A percentile compares a stretch with the other conserved stretches of the same genome.
Evolutionary conservation across 2,797 vertebrate genomes (phyloP).

Genomic region (Thaleichthys pacificus): DNA sequence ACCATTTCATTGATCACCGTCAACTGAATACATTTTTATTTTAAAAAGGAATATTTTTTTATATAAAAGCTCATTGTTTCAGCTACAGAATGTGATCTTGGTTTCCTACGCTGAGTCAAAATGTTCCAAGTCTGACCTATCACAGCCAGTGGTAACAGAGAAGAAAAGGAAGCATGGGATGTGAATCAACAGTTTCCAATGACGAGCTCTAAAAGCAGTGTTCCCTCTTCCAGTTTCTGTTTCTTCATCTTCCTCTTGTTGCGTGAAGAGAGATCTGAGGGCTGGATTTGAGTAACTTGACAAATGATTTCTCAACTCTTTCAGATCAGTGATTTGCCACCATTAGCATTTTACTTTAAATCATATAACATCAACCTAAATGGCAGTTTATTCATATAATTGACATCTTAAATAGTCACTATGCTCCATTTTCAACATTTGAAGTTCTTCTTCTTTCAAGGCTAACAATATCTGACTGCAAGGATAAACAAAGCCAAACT

Average conservation of each 20-base stretch:
- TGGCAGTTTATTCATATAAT: background rate
- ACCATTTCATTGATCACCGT: background rate
- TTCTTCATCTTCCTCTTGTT: conserved; percentile 51
- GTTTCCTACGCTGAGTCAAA: conserved; percentile 7
- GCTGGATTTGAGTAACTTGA: conserved; percentile 23
- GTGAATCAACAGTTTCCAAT: conserved; percentile 66
- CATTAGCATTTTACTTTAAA: background rate
- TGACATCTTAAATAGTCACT: background rate
- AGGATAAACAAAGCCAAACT: too few relatives aligned
- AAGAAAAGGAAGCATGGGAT: conserved; percentile 64
- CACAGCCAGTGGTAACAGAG: conserved; percentile 33
- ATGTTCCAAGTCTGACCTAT: conserved; percentile 30
- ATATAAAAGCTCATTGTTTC: conserved; percentile 12
- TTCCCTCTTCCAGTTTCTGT: conserved; percentile 42
- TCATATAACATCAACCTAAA: too few relatives aligned
- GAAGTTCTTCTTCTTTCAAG: background rate
- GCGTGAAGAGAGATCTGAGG: conserved; percentile 1
- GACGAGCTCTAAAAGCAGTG: conserved; percentile 57
- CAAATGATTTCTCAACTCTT: conserved; percentile 22
- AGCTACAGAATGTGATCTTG: background rate
- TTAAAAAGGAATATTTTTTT: background rate
- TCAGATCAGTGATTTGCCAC: conserved; percentile 8
- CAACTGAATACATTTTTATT: background rate
- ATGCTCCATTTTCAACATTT: background rate
- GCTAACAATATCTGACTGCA: background rate